Conservation (phyloP, 2,113 vertebrate genomes). For the Sciurus niger region DNA sequence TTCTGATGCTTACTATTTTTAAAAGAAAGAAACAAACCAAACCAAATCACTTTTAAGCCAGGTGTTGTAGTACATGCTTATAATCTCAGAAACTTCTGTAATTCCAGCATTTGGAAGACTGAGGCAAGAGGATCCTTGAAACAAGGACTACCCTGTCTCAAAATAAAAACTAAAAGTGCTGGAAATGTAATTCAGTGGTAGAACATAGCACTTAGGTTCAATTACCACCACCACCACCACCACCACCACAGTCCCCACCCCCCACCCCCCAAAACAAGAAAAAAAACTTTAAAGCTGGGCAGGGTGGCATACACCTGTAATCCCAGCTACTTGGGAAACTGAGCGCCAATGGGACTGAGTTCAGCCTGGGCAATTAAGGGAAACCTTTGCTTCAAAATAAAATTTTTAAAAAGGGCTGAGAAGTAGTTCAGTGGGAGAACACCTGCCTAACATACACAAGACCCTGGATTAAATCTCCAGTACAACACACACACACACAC, state of each 20-base stretch:
- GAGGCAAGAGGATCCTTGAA: not conserved
- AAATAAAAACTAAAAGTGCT: not conserved
- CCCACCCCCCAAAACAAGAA: no score
- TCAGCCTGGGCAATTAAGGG: not conserved
- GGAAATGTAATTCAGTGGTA: not conserved
- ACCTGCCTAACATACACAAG: no score
- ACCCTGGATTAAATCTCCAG: no score
- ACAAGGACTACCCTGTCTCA: not conserved
- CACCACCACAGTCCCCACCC: no score
- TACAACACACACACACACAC: no score
- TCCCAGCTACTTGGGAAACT: not conserved
- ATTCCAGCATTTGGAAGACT: not conserved
- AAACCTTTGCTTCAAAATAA: no score
- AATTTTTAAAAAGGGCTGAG: no score
- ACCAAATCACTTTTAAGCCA: not conserved
- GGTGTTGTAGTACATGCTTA: not conserved
- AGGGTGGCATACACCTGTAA: not conserved
- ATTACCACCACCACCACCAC: not conserved
- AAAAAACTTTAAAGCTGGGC: not conserved
- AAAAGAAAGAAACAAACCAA: constrained; percentile 34
- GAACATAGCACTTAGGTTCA: not conserved
- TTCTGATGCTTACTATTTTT: not conserved
- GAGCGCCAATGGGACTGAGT: not conserved
- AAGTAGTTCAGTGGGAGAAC: no score
- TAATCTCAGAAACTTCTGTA: not conserved